Evolutionary conservation across 2,113 vertebrate genomes (phyloP).

Genomic region (Phoxinus phoxinus): DNA sequence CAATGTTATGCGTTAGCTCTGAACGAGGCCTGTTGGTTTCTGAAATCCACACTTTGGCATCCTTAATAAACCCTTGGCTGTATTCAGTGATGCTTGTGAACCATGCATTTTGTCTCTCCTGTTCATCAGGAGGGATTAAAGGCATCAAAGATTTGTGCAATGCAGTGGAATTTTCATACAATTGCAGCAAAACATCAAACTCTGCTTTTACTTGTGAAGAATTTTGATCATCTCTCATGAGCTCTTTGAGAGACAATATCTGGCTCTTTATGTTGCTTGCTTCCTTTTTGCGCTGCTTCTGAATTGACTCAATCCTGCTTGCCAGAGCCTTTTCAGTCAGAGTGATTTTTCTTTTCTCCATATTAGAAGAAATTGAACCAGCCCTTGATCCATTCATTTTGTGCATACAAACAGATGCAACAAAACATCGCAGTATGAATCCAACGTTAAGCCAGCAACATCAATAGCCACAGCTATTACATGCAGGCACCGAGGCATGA

Average conservation of each 20-base stretch:
- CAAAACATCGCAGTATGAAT: too few species aligned
- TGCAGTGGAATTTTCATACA: background rate
- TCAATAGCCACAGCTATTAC: too few species aligned
- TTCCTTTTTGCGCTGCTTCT: background rate
- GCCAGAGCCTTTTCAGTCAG: background rate
- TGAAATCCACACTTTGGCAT: too few species aligned
- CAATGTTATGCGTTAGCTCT: background rate
- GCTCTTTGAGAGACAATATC: conserved; percentile 37
- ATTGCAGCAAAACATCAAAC: too few species aligned
- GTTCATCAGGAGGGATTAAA: conserved; percentile 39
- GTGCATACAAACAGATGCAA: too few species aligned
- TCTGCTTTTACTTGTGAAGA: conserved; percentile 1
- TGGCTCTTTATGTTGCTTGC: conserved; percentile 22
- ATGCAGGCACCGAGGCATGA: too few species aligned
- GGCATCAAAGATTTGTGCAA: conserved; percentile 34
- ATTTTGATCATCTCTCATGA: conserved; percentile 46
- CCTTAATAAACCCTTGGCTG: too few species aligned
- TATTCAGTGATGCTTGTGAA: background rate
- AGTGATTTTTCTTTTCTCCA: background rate
- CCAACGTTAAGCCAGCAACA: too few species aligned
- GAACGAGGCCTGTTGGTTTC: background rate
- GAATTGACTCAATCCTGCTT: background rate
- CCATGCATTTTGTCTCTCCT: conserved; percentile 40
- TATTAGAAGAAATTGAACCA: background rate
- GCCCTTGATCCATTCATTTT: too few species aligned